phyloP scores from a whole-genome alignment of 2,888 invertebrate genomes.

The Erynnis tages region DNA sequence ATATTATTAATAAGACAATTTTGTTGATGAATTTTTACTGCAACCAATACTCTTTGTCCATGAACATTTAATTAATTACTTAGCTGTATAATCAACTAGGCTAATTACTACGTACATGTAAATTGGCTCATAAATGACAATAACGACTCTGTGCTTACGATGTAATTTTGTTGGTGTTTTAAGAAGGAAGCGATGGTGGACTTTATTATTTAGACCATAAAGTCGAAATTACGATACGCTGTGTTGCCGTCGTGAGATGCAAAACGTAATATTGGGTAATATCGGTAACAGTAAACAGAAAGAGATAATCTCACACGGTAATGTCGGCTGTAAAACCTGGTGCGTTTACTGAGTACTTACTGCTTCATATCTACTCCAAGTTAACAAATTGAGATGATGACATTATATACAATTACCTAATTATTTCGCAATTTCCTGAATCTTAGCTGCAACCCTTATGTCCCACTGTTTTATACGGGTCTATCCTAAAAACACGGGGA shows the following conservation, averaged over 20 bases:
- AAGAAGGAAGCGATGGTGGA: background rate
- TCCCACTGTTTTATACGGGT: no score
- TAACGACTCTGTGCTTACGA: conserved; percentile 1
- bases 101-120: conserved; percentile 7
- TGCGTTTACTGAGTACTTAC: background rate
- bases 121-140: conserved; percentile 10
- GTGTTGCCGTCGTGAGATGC: background rate
- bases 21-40: background rate
- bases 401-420: no score
- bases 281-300: background rate
- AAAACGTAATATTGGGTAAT: background rate
- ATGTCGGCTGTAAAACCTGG: background rate
- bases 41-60: background rate
- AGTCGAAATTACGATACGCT: background rate
- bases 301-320: background rate
- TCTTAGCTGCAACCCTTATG: no score
- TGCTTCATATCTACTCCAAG: background rate
- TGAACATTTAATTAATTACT: conserved; percentile 1
- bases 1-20: no score
- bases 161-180: background rate
- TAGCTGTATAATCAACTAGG: conserved; percentile 3
- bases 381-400: no score
- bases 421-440: no score
- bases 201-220: background rate
- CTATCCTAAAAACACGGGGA: no score